Conservation (phyloP, 2,888 invertebrate species). For the Cyrtodaria siliqua region DNA sequence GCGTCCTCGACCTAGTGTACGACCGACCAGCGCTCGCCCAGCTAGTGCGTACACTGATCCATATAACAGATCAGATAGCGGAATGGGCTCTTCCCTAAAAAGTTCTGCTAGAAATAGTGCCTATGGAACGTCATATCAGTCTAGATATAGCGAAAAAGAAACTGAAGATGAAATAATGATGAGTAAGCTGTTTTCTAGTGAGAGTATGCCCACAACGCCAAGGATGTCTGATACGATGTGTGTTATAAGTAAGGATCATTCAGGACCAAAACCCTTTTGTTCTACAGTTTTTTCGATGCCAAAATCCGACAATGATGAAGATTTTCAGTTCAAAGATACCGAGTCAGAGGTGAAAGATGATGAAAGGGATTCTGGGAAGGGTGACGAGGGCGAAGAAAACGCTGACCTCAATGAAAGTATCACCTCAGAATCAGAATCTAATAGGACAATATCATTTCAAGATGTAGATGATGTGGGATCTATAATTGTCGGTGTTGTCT, state of each 20-base stretch:
- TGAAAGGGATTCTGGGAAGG: slow-evolving; percentile 61
- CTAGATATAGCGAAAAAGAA: slow-evolving; percentile 44
- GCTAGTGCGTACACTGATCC: slow-evolving; percentile 70
- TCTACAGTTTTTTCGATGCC: slow-evolving; percentile 69
- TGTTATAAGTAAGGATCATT: slow-evolving; percentile 62
- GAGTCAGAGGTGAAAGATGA: slow-evolving; percentile 56
- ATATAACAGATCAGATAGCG: slow-evolving; percentile 75
- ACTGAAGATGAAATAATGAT: slow-evolving; percentile 67
- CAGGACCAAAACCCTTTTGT: slow-evolving; percentile 52
- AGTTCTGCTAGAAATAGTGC: slow-evolving; percentile 66
- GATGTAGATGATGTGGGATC: slow-evolving; percentile 79
- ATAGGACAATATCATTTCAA: slow-evolving; percentile 66
- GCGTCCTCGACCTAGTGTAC: slow-evolving; percentile 49
- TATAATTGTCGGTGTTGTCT: slow-evolving; percentile 79
- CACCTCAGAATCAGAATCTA: slow-evolving; percentile 38
- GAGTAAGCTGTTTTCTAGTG: slow-evolving; percentile 67
- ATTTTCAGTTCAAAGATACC: slow-evolving; percentile 40
- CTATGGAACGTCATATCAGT: slow-evolving; percentile 51
- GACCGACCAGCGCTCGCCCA: slow-evolving; percentile 71
- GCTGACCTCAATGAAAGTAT: slow-evolving; percentile 53
- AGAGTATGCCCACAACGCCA: slow-evolving; percentile 64
- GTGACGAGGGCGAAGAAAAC: slow-evolving; percentile 57
- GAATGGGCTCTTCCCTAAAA: slow-evolving; percentile 73
- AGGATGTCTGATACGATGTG: slow-evolving; percentile 75
- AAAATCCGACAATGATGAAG: slow-evolving; percentile 52